Evolutionary conservation across 2,888 invertebrate genomes (phyloP).

Genomic region (Seladonia tumulorum): DNA sequence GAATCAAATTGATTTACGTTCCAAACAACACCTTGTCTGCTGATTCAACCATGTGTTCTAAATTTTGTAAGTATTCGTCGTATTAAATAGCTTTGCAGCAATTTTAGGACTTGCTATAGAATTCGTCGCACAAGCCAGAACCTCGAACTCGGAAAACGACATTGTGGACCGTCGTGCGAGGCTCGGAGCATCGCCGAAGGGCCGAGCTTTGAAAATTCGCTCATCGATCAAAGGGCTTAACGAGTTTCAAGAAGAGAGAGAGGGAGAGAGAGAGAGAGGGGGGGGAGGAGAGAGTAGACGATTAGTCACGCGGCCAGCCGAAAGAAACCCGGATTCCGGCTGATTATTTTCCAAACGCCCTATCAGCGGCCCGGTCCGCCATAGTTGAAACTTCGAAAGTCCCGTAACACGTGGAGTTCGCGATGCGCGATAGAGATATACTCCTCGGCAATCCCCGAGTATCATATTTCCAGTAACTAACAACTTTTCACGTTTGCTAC

Average conservation of each 20-base stretch:
- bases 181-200: conserved; percentile 37
- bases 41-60: conserved; percentile 28
- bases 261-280: too few relatives aligned
- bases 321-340: not conserved
- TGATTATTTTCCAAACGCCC: conserved; percentile 52
- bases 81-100: not conserved
- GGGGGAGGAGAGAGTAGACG: too few relatives aligned
- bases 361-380: conserved; percentile 38
- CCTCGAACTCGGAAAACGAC: not conserved
- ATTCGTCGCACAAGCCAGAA: not conserved
- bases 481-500: conserved; percentile 59
- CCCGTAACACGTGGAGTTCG: conserved; percentile 56
- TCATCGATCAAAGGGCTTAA: conserved; percentile 60
- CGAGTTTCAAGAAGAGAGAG: conserved; percentile 41
- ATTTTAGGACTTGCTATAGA: not conserved
- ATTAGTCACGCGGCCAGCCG: conserved; percentile 53
- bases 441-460: conserved; percentile 50
- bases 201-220: conserved; percentile 63
- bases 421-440: conserved; percentile 57
- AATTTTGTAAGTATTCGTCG: too few relatives aligned
- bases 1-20: too few relatives aligned
- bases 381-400: conserved; percentile 53
- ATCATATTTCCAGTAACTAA: conserved; percentile 58
- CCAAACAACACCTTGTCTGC: too few relatives aligned
- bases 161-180: conserved; percentile 39